Evolutionary conservation across 2,113 vertebrate species (phyloP).

Genomic region (Mystacornis crossleyi): DNA sequence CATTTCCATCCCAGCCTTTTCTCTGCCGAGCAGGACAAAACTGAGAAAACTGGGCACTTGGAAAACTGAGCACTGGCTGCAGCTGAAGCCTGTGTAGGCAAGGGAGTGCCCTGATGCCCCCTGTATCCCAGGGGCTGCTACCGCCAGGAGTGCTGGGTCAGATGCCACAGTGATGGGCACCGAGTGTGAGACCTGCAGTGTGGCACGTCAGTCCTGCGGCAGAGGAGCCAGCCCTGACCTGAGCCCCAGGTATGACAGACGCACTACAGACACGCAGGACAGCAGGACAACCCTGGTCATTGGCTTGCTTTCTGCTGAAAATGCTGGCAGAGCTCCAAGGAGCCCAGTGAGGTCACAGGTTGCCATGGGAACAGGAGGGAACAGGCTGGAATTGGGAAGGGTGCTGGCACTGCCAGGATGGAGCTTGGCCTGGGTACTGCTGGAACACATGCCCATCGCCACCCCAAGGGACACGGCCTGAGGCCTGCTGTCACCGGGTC

Average conservation of each 20-base stretch:
- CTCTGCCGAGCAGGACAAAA: background rate
- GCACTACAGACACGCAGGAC: background rate
- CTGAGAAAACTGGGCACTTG: background rate
- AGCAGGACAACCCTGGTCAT: background rate
- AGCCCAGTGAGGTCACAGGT: conserved; percentile 39
- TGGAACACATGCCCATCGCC: rapidly evolving
- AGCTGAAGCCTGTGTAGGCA: background rate
- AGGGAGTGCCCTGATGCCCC: background rate
- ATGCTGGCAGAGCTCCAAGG: background rate
- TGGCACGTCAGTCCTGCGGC: rapidly evolving
- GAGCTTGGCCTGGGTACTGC: background rate
- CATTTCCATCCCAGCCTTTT: background rate
- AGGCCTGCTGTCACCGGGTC: rapidly evolving
- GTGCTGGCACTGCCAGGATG: background rate
- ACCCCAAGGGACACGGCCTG: rapidly evolving
- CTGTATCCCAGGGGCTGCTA: background rate
- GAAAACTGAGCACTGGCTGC: background rate
- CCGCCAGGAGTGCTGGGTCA: background rate
- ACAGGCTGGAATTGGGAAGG: conserved; percentile 30
- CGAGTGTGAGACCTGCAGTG: rapidly evolving
- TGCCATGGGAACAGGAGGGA: conserved; percentile 41
- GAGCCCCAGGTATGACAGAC: background rate
- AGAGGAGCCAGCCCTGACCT: background rate
- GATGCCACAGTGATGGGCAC: rapidly evolving
- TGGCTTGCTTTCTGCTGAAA: background rate